phyloP scores from a whole-genome alignment of 2,888 invertebrate species.

The Amphiduros pacificus region DNA sequence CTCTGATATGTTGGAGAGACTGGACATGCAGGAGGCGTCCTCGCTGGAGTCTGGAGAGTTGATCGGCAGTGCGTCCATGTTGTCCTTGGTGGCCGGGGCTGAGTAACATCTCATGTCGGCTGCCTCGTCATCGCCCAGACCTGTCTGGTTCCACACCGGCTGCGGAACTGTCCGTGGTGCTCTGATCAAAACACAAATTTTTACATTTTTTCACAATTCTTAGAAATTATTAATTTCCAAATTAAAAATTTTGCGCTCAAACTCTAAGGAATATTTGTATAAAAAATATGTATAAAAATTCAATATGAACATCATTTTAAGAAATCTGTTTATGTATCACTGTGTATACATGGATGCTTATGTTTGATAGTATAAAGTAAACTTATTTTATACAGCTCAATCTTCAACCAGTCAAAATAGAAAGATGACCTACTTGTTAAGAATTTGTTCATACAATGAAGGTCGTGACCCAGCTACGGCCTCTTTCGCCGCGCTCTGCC shows the following conservation, averaged over 20 bases:
- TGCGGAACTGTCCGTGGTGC: conserved; percentile 49
- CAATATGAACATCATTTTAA: too few species aligned
- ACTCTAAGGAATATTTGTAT: too few species aligned
- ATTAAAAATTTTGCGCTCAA: too few species aligned
- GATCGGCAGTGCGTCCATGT: conserved; percentile 27
- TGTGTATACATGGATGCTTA: not conserved
- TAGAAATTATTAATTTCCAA: too few species aligned
- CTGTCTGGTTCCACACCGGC: conserved; percentile 37
- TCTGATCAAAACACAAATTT: too few species aligned
- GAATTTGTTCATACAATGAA: conserved; percentile 46
- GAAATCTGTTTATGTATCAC: too few species aligned
- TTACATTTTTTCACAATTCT: too few species aligned
- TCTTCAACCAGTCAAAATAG: not conserved
- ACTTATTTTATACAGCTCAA: not conserved
- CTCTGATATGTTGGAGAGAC: conserved; percentile 45
- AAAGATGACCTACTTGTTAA: conserved; percentile 21
- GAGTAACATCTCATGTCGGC: conserved; percentile 30
- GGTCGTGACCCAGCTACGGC: conserved; percentile 49
- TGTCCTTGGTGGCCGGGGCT: conserved; percentile 41
- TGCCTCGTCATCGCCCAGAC: conserved; percentile 31
- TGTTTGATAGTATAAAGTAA: not conserved
- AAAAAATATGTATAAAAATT: too few species aligned
- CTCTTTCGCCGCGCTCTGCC: conserved; percentile 54
- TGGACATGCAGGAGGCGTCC: conserved; percentile 35
- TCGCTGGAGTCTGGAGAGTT: conserved; percentile 43